phyloP scores from a whole-genome alignment of 2,888 invertebrate species.

The Pseudeuparius sepicola region DNA sequence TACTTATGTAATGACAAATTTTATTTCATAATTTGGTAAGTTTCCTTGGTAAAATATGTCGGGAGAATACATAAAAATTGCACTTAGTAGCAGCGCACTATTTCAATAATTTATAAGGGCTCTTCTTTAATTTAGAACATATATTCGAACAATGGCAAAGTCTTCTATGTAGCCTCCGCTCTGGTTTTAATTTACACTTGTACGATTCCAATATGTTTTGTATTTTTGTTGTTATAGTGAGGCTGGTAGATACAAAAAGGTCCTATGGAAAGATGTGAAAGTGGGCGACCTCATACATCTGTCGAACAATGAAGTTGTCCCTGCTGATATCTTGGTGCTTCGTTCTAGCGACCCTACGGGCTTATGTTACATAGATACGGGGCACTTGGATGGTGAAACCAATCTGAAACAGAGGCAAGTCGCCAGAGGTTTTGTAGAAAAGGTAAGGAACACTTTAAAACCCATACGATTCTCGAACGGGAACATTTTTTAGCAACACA shows the following conservation, averaged over 20 bases:
- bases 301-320: slow-evolving; percentile 93
- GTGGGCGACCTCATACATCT: slow-evolving; percentile 93
- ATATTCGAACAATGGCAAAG: too few species aligned
- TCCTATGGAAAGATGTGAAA: slow-evolving; percentile 81
- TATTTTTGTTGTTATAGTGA: slow-evolving; percentile 47
- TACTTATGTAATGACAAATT: too few species aligned
- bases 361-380: slow-evolving; percentile 88
- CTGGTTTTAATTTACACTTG: too few species aligned
- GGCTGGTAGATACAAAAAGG: slow-evolving; percentile 69
- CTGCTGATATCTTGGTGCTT: slow-evolving; percentile 87
- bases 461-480: too few species aligned
- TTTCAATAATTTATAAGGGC: too few species aligned
- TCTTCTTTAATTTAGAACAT: too few species aligned
- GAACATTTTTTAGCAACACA: slow-evolving; percentile 52
- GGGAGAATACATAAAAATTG: too few species aligned
- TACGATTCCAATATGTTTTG: too few species aligned
- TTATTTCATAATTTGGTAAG: too few species aligned
- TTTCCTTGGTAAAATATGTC: too few species aligned
- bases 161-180: too few species aligned
- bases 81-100: too few species aligned
- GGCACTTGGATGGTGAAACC: slow-evolving; percentile 93
- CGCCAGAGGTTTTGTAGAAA: slow-evolving; percentile 62
- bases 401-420: slow-evolving; percentile 89
- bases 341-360: slow-evolving; percentile 82
- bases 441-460: slow-evolving; percentile 41